Base-by-base conservation (phyloP, 2,113 vertebrate species). In the Perognathus longimembris region DNA sequence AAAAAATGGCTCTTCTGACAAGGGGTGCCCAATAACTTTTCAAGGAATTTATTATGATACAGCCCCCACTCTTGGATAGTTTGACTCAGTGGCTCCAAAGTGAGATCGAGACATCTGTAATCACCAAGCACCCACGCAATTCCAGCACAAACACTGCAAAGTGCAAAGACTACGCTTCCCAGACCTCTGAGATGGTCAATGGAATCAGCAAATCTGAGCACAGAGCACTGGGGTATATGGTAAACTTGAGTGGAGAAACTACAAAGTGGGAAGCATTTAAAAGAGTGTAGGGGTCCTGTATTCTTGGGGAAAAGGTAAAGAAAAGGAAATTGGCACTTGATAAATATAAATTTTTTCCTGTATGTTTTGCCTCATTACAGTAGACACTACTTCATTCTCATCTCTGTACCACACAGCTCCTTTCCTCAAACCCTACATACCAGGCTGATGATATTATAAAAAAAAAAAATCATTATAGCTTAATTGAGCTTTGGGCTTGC, bases 291-390 rank as follows among this genome's bases (percentile, higher is more conserved):
- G 11, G 4, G 36, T 63, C 45, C 64, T 67, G 54, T 32, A 71
- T 67, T 32, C 66, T 81, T 86, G 50, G 7, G 11, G 85, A 40
- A 88, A 84, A 28, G 21, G 10, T 75, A 3, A 4, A 70, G 36
- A 94, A 93, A 85, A 10, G 18, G 20, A 92, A 89, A 9, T 24
- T 40, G 73, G 32, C 36, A 63, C 26, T 24, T 22, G 45, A 11
- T 34, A 88, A 88, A 80, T 28, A n/a, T 18, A 88, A 78, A 22
- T 34, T 69, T 91, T 74, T 20, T 85, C 82, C 21, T 78, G 21
- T 69, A 54, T 14, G 30, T 61, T 88, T 85, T 76, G 34, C 38
- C 79, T 92, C 66, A 20, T 34, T 70, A 90, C 79, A 79, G 36
- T 42, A 67, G 59, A 83, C 4, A 71, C 57, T 69, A 32, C 17